Conservation (phyloP, 2,113 vertebrate species). For the Paedocypris sp. region DNA sequence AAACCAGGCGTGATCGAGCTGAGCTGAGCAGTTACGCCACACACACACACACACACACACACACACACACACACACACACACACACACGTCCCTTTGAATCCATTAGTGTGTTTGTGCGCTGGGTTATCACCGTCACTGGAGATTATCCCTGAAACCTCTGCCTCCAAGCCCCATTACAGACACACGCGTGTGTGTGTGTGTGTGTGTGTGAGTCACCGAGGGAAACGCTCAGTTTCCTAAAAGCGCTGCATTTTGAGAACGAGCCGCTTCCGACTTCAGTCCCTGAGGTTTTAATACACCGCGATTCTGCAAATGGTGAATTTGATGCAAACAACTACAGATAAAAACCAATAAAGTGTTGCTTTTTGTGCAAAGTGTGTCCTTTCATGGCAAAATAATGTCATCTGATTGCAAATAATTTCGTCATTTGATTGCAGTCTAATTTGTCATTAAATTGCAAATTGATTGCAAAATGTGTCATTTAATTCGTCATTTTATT, state of each 20-base stretch:
- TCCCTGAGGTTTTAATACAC: no score
- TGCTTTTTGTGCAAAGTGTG: no score
- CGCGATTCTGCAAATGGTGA: no score
- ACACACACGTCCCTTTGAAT: constrained; percentile 28
- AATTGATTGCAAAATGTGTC: no score
- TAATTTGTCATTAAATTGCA: no score
- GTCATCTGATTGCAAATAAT: no score
- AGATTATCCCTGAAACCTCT: constrained; percentile 5
- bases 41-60: constrained; percentile 3
- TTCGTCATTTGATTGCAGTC: no score
- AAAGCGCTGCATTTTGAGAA: background rate
- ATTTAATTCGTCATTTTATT: no score
- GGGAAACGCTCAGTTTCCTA: background rate
- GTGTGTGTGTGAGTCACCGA: constrained; percentile 6
- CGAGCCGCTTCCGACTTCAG: no score
- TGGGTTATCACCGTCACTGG: background rate
- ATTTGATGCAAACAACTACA: no score
- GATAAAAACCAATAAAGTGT: no score
- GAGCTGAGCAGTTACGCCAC: constrained; percentile 20
- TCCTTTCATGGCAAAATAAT: no score
- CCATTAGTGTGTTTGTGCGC: constrained; percentile 28
- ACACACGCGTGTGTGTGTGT: background rate
- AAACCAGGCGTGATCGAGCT: constrained; percentile 17
- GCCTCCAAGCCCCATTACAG: constrained; percentile 14
- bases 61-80: background rate